Base-by-base conservation (phyloP, 2,797 vertebrate species). In the Phoxinus dragarum region DNA sequence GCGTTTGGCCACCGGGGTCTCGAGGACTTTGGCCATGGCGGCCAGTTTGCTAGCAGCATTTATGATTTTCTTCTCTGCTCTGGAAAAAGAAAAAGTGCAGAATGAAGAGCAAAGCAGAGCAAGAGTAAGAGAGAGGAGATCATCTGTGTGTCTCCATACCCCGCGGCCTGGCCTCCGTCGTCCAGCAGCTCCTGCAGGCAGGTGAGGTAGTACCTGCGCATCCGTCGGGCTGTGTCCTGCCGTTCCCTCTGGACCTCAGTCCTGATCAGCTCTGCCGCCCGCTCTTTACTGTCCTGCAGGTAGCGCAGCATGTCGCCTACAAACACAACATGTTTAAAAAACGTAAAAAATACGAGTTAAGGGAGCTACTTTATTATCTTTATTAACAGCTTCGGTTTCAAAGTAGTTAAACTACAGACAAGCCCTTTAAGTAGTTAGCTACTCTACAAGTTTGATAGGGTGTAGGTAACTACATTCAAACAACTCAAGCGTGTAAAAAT, bases 1-100 rank as follows among this genome's bases (percentile, higher is more conserved):
- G 89, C 90, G 79, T 84, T 92, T 95, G 80, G 94, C 84, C 80
- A 94, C 85, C 1, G 98, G 97, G 0, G 96, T 98, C 92, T 99
- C 98, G 4, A 99, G 91, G 36, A 97, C 95, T 94, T 97, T 97
- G 47, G 97, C 97, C 97, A 99, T 98, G 12, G 95, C 95, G 7
- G 95, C 97, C 86, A 99, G 95, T 89, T 97, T 98, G 94, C 97
- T 96, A 42, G 98, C 98, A 88, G 97, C 97, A 75, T 93, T 96
- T 90, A 99, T 96, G 87, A 99, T 99, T 94, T 97, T 98, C 91
- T 97, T 98, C 88, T 99, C 98, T 87, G 98, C 96, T 67, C 98
- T 99, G 90, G 42, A 74, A 42, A 31, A 16, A 40, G 17, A 36
- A 40, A 81, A 81, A 1, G 42, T 47, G 71, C n/a, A 34, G 52